Evolutionary conservation across 1,140 invertebrate genomes (phyloP).

Genomic region (Eciton burchellii): DNA sequence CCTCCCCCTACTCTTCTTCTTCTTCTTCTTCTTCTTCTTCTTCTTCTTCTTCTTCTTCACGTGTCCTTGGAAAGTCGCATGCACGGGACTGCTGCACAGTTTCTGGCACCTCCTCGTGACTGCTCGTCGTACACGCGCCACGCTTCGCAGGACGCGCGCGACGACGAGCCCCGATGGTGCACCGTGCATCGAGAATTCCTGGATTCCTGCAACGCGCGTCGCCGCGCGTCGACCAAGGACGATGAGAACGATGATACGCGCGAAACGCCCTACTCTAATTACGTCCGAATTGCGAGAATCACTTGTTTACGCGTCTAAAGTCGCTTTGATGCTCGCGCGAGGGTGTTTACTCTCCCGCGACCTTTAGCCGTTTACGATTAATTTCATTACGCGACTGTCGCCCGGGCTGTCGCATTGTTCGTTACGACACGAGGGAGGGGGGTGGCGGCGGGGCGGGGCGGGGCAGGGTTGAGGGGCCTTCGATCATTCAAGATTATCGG

Average conservation of each 20-base stretch:
- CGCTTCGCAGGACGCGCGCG: slow-evolving; percentile 36
- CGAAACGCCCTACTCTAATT: slow-evolving; percentile 37
- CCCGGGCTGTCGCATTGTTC: neutral
- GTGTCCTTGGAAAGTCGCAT: slow-evolving; percentile 73
- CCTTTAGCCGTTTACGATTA: too few species aligned
- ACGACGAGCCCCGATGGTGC: slow-evolving; percentile 2
- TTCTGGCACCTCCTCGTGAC: slow-evolving; percentile 59
- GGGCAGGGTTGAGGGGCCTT: too few species aligned
- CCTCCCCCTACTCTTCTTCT: slow-evolving; percentile 50
- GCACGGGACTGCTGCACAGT: slow-evolving; percentile 62
- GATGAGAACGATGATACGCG: slow-evolving; percentile 37
- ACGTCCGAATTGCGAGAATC: slow-evolving; percentile 24
- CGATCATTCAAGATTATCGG: too few species aligned
- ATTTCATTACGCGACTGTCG: neutral
- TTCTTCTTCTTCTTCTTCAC: slow-evolving; percentile 52
- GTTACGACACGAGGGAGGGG: too few species aligned
- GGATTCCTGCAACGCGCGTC: slow-evolving; percentile 47
- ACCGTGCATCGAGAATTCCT: slow-evolving; percentile 15
- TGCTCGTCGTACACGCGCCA: slow-evolving; percentile 53
- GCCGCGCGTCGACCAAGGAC: slow-evolving; percentile 35
- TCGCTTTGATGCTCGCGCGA: too few species aligned
- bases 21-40: slow-evolving; percentile 54
- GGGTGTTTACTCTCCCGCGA: too few species aligned
- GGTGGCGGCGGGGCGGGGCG: too few species aligned
- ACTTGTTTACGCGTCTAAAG: neutral